Percentiles rank a stretch among this genome's conserved stretches.
Conservation (phyloP, 2,797 vertebrate species). For the Zenarchopterus dispar region DNA sequence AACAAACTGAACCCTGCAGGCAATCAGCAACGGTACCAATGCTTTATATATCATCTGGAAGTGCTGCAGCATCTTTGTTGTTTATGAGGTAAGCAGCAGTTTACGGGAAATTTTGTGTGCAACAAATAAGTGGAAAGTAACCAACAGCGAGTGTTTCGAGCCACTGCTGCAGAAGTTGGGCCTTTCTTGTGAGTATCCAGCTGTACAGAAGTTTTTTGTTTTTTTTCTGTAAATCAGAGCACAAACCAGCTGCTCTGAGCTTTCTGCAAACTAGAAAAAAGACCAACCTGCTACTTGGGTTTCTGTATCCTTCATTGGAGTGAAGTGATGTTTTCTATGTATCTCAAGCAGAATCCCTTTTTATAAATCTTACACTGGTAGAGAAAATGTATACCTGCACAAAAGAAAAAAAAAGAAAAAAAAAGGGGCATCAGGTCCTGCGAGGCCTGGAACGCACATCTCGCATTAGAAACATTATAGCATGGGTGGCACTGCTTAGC, state of each 20-base stretch:
- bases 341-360: slow-evolving; percentile 21
- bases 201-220: slow-evolving; percentile 12
- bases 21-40: neutral
- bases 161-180: neutral
- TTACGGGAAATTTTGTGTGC: neutral
- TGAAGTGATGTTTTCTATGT: slow-evolving; percentile 13
- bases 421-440: neutral
- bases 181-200: neutral
- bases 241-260: slow-evolving; percentile 12
- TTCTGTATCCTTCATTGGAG: slow-evolving; percentile 9
- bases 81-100: slow-evolving; percentile 6
- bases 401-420: neutral
- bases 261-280: slow-evolving; percentile 30
- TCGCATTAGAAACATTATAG: slow-evolving; percentile 5
- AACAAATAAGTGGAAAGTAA: neutral
- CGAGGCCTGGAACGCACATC: neutral
- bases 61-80: neutral
- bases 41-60: neutral
- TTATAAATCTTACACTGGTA: slow-evolving; percentile 13
- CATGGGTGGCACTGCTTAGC: slow-evolving; percentile 9
- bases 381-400: neutral
- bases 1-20: neutral
- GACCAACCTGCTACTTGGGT: neutral
- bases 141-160: neutral
- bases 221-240: slow-evolving; percentile 6